These are phyloP conservation scores for Myripristis murdjan DNA, from an alignment of 2,797 vertebrate species.

Conservation along the genomic window DNA sequence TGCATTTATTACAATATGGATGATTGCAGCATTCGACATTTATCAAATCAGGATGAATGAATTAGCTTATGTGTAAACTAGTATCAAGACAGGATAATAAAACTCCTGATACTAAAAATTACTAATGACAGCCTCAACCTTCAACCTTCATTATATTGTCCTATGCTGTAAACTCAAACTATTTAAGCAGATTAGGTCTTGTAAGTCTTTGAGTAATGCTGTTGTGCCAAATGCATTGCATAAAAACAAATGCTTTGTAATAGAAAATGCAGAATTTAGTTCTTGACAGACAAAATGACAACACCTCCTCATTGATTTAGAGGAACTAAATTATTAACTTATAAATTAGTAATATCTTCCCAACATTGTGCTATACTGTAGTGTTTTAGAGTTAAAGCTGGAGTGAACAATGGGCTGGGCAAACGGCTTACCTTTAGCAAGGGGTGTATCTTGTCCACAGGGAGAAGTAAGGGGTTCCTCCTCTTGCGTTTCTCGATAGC, in stretches of 20 bases:
- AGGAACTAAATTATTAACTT: background rate
- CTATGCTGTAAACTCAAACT: too few species aligned
- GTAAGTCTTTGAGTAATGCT: background rate
- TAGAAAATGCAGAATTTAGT: too few species aligned
- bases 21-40: background rate
- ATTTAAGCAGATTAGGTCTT: background rate
- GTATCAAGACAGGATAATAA: constrained; percentile 30
- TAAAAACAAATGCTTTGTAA: background rate
- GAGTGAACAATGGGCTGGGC: background rate
- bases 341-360: background rate
- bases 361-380: background rate
- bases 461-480: constrained; percentile 94
- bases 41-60: background rate
- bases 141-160: background rate
- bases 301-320: background rate
- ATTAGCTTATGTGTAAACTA: constrained; percentile 26
- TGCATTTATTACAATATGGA: constrained; percentile 17
- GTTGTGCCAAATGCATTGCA: background rate
- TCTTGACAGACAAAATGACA: too few species aligned
- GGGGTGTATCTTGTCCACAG: constrained; percentile 99
- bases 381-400: background rate
- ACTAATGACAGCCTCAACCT: background rate
- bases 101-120: constrained; percentile 30
- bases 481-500: constrained; percentile 97
- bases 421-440: constrained; percentile 90